These are phyloP conservation scores for Ischnus inquisitorius DNA, from an alignment of 2,888 invertebrate species.

Conservation along the genomic window DNA sequence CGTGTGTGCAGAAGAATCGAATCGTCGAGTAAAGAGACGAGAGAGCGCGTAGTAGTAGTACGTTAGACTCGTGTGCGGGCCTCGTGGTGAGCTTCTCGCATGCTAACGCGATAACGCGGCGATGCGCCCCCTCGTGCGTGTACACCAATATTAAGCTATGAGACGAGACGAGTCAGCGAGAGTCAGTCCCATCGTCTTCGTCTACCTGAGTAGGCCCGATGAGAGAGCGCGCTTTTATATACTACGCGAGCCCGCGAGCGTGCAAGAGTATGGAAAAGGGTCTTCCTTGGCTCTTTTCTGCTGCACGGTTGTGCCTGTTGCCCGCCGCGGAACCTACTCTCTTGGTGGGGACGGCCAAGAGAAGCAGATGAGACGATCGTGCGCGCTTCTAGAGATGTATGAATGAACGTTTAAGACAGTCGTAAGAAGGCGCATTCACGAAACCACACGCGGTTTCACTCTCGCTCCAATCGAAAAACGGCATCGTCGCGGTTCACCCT, in stretches of 20 bases:
- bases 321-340: conserved; percentile 41
- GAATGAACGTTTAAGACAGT: conserved; percentile 84
- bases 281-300: conserved; percentile 39
- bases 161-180: conserved; percentile 6
- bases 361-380: conserved; percentile 66
- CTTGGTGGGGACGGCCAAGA: conserved; percentile 61
- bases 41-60: background rate
- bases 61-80: background rate
- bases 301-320: conserved; percentile 18
- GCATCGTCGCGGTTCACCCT: background rate
- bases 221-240: conserved; percentile 45
- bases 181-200: conserved; percentile 51
- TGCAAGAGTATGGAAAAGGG: conserved; percentile 64
- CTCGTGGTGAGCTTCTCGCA: conserved; percentile 1
- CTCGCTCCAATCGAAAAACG: conserved; percentile 39
- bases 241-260: conserved; percentile 7
- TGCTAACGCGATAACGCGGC: conserved; percentile 38
- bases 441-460: conserved; percentile 76
- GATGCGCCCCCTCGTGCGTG: background rate
- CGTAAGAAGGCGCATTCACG: conserved; percentile 81
- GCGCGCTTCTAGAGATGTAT: conserved; percentile 78
- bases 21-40: background rate
- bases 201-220: conserved; percentile 65
- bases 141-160: conserved; percentile 1
- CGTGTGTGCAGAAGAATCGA: background rate